phyloP scores from a whole-genome alignment of 2,888 invertebrate genomes.

The Syrista parreyssii region DNA sequence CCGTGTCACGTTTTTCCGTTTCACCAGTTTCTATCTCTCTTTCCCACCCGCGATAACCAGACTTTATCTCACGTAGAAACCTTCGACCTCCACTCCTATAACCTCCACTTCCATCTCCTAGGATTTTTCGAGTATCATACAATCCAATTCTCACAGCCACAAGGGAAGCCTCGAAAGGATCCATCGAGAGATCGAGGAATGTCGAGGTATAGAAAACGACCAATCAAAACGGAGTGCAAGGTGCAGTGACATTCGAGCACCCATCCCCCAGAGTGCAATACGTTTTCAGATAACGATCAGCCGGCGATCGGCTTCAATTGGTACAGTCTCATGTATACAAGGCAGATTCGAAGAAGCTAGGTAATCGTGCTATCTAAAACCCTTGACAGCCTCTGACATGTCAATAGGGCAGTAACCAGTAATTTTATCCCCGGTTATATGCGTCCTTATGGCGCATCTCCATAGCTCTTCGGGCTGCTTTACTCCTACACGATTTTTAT shows the following conservation, averaged over 20 bases:
- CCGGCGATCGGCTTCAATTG: conserved; percentile 32
- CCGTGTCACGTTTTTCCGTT: not conserved
- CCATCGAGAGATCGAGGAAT: not conserved
- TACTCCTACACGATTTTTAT: conserved; percentile 24
- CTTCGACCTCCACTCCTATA: not conserved
- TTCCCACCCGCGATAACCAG: conserved; percentile 6
- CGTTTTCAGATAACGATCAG: conserved; percentile 29
- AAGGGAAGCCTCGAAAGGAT: not conserved
- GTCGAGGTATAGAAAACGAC: not conserved
- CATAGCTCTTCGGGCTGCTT: conserved; percentile 16
- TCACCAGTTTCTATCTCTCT: conserved; percentile 10
- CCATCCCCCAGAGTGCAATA: conserved; percentile 4
- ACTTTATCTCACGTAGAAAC: not conserved
- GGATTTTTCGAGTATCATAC: not conserved
- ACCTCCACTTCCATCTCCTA: not conserved
- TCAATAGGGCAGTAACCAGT: conserved; percentile 41
- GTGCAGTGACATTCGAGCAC: conserved; percentile 1
- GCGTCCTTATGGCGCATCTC: conserved; percentile 25
- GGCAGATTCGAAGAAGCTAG: conserved; percentile 3
- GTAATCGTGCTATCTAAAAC: conserved; percentile 31
- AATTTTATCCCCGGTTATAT: conserved; percentile 40
- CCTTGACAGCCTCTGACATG: conserved; percentile 40
- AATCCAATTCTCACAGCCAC: not conserved
- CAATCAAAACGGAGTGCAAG: conserved; percentile 4
- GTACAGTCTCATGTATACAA: conserved; percentile 1